phyloP scores from a whole-genome alignment of 2,797 vertebrate species.

The Corythornis leucogaster region DNA sequence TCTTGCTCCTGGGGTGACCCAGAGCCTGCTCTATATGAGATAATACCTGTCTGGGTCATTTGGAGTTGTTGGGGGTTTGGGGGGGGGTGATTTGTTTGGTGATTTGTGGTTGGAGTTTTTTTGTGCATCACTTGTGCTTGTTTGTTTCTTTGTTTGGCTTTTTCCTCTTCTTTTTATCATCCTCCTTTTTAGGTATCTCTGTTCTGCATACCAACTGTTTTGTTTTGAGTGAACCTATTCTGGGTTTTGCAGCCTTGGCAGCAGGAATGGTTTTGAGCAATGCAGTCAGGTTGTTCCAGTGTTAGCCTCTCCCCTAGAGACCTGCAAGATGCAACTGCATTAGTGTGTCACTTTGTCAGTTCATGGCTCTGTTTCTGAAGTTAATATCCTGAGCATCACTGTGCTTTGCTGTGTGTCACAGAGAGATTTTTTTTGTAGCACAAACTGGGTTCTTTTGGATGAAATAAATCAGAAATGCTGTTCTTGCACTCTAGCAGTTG shows the following conservation, averaged over 20 bases:
- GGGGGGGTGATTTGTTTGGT: too few relatives aligned
- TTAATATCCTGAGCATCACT: background rate
- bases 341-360: background rate
- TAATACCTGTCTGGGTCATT: background rate
- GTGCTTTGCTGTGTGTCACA: background rate
- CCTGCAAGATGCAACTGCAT: background rate
- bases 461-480: background rate
- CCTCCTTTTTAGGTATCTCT: background rate
- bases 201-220: background rate
- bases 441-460: constrained; percentile 18
- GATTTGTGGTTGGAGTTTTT: too few relatives aligned
- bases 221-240: background rate
- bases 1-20: background rate
- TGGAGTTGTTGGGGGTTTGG: background rate
- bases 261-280: background rate
- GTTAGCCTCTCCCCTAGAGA: background rate
- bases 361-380: background rate
- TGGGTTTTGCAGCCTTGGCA: background rate
- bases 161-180: background rate
- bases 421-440: constrained; percentile 29
- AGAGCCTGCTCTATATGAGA: background rate
- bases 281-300: background rate
- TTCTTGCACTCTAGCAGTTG: background rate
- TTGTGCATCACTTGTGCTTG: background rate
- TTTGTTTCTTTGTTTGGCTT: background rate